Percentiles rank a stretch among this genome's conserved stretches.
Evolutionary conservation across 2,797 vertebrate species (phyloP).

Genomic region (Anabacerthia variegaticeps): DNA sequence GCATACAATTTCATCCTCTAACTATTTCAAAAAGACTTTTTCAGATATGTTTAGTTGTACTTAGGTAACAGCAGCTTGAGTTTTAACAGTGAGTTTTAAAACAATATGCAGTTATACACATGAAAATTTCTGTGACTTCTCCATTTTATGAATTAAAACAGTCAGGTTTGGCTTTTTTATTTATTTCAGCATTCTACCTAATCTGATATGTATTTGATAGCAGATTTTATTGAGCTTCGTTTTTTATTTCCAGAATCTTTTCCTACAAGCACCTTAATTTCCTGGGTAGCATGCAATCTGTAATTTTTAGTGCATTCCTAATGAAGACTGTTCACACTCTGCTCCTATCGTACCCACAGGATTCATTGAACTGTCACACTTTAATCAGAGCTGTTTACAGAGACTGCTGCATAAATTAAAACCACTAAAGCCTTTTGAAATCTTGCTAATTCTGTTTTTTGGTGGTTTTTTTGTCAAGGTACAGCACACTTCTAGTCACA

Average conservation of each 20-base stretch:
- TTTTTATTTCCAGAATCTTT: not conserved
- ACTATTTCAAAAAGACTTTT: not conserved
- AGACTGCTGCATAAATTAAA: not conserved
- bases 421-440: not conserved
- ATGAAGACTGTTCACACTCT: not conserved
- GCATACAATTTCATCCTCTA: not conserved
- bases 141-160: not conserved
- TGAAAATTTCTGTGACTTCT: not conserved
- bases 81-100: not conserved
- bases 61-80: not conserved
- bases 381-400: not conserved
- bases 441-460: not conserved
- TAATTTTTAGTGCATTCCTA: not conserved
- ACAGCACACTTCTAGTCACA: not conserved
- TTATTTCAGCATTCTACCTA: not conserved
- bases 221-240: not conserved
- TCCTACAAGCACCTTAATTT: conserved; percentile 1
- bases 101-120: not conserved
- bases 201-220: not conserved
- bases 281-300: not conserved
- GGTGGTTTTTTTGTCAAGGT: not conserved
- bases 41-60: not conserved
- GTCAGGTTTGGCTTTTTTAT: not conserved
- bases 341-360: not conserved
- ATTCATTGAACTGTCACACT: not conserved